Percentiles rank a stretch among this genome's conserved stretches.
These are phyloP conservation scores for Drosophila repletoides DNA, from an alignment of 1,140 invertebrate genomes.

Conservation along the genomic window DNA sequence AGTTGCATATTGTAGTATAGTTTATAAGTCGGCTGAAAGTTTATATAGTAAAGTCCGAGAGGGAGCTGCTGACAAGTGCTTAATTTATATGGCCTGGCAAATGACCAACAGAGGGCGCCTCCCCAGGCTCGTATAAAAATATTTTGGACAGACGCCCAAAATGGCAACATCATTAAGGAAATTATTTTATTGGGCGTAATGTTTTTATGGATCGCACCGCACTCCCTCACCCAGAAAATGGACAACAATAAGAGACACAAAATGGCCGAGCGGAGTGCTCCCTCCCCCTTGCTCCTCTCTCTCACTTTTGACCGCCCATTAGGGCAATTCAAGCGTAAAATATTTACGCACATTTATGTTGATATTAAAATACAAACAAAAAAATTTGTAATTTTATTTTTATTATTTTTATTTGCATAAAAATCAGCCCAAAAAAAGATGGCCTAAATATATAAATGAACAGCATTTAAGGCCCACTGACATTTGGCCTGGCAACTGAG, in stretches of 20 bases:
- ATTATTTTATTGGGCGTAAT: slow-evolving; percentile 79
- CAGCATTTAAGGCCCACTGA: slow-evolving; percentile 28
- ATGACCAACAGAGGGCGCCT: slow-evolving; percentile 48
- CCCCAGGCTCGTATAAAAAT: slow-evolving; percentile 6
- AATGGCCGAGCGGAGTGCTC: background rate
- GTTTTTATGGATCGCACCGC: slow-evolving; percentile 76
- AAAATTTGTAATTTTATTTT: background rate
- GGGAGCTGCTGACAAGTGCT: slow-evolving; percentile 12
- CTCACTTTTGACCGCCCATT: background rate
- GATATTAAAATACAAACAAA: slow-evolving; percentile 48
- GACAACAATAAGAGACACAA: slow-evolving; percentile 36
- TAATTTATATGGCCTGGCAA: slow-evolving; percentile 54
- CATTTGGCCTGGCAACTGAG: too few relatives aligned
- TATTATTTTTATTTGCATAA: slow-evolving; percentile 54
- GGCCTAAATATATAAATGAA: slow-evolving; percentile 57
- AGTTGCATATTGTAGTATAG: slow-evolving; percentile 7
- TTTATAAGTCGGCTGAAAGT: slow-evolving; percentile 7
- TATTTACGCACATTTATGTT: slow-evolving; percentile 49
- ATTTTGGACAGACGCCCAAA: slow-evolving; percentile 32
- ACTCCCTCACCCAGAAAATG: slow-evolving; percentile 17
- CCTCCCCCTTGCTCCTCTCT: background rate
- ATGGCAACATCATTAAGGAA: slow-evolving; percentile 45
- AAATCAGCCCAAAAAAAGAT: slow-evolving; percentile 42
- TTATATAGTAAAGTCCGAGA: background rate
- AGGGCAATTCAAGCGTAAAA: slow-evolving; percentile 31